Percentiles rank a stretch among this genome's conserved stretches.
Evolutionary conservation across 92 coral and sea anemone genomes (phyloP).

Genomic region (Siderastrea radians): DNA sequence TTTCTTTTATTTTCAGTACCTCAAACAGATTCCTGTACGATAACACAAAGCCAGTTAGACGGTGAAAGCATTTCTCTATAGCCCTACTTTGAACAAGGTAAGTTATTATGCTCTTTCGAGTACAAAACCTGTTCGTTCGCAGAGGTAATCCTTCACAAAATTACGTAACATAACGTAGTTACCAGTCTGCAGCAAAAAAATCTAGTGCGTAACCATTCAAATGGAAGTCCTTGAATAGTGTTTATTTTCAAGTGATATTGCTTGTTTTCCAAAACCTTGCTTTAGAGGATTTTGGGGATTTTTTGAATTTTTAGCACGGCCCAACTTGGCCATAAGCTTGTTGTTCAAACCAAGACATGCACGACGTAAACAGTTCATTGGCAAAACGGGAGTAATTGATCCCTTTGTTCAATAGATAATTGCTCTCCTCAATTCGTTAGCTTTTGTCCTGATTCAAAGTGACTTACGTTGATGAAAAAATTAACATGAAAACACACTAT

Average conservation of each 20-base stretch:
- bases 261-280: background rate
- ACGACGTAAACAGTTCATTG: constrained; percentile 26
- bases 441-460: constrained; percentile 27
- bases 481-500: constrained; percentile 10
- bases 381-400: constrained; percentile 20
- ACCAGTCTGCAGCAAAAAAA: no score
- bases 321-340: background rate
- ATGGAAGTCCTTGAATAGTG: background rate
- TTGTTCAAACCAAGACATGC: background rate
- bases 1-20: constrained; percentile 21
- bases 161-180: no score
- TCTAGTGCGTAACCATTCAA: background rate
- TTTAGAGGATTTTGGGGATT: background rate
- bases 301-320: background rate
- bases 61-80: background rate
- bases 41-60: constrained; percentile 22
- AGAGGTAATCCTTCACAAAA: no score
- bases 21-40: constrained; percentile 16
- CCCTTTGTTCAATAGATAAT: constrained; percentile 42
- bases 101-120: background rate
- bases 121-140: background rate
- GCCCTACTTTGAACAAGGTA: constrained; percentile 17
- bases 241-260: background rate
- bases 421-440: background rate
- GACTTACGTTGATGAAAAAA: constrained; percentile 35